Percentiles rank a stretch among this genome's conserved stretches.
These are phyloP conservation scores for Muschampia plurimacula DNA, from an alignment of 2,888 invertebrate genomes.

Conservation along the genomic window DNA sequence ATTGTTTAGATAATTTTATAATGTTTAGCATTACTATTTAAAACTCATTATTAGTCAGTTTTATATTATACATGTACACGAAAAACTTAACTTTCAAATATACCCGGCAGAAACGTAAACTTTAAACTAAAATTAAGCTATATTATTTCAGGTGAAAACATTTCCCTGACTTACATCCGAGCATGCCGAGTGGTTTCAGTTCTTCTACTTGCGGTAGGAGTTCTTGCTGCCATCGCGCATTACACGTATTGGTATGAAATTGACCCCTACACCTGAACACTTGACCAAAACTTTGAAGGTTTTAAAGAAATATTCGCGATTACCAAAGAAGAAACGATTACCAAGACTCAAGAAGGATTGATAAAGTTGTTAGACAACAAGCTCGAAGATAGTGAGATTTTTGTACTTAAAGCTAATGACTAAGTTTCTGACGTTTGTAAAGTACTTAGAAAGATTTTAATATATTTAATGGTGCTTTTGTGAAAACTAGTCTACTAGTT, in stretches of 20 bases:
- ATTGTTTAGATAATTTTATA: too few species aligned
- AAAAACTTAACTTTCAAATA: too few species aligned
- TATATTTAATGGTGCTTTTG: constrained; percentile 33
- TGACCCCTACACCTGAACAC: constrained; percentile 53
- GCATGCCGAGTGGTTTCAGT: constrained; percentile 59
- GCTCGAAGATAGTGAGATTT: not conserved
- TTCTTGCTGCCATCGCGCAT: constrained; percentile 51
- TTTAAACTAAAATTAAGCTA: too few species aligned
- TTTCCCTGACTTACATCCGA: constrained; percentile 52
- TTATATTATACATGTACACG: too few species aligned
- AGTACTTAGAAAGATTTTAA: not conserved
- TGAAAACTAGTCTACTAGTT: constrained; percentile 23
- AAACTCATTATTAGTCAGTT: too few species aligned
- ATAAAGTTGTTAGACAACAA: not conserved
- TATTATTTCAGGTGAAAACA: constrained; percentile 66
- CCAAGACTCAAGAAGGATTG: not conserved
- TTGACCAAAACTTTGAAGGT: constrained; percentile 1
- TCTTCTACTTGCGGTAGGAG: constrained; percentile 54
- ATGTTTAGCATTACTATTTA: too few species aligned
- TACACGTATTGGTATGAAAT: constrained; percentile 51
- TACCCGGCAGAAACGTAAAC: too few species aligned
- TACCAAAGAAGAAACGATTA: constrained; percentile 2
- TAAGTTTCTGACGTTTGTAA: not conserved
- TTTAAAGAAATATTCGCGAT: constrained; percentile 2
- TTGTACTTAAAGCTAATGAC: not conserved